phyloP scores from a whole-genome alignment of 2,888 invertebrate genomes.

The Diarsia rubi region DNA sequence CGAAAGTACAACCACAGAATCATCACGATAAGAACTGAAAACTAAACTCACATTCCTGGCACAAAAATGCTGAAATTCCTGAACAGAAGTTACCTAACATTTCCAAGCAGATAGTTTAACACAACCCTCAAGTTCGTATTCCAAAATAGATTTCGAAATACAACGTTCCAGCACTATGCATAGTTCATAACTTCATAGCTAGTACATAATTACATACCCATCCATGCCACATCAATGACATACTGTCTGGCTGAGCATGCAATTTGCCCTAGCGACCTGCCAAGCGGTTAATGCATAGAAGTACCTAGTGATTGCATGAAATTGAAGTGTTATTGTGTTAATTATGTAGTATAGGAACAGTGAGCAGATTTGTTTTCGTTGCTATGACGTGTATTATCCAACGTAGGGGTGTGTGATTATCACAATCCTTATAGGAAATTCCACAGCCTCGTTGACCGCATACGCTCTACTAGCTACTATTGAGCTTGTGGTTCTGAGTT shows the following conservation, averaged over 20 bases:
- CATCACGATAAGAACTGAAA: neutral
- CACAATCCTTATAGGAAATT: neutral
- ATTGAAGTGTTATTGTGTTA: conserved; percentile 30
- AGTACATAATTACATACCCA: neutral
- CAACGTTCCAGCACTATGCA: conserved; percentile 5
- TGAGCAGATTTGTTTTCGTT: conserved; percentile 22
- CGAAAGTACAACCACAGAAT: neutral
- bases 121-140: conserved; percentile 10
- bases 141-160: conserved; percentile 1
- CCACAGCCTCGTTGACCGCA: neutral
- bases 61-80: conserved; percentile 4
- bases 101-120: neutral
- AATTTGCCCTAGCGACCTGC: conserved; percentile 40
- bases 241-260: conserved; percentile 40
- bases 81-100: conserved; percentile 11
- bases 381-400: neutral
- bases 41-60: neutral
- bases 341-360: conserved; percentile 18
- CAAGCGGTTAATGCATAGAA: conserved; percentile 38
- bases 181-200: neutral
- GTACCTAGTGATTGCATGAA: conserved; percentile 52
- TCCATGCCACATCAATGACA: conserved; percentile 37
- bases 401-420: neutral
- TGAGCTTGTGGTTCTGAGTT: neutral
- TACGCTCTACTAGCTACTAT: too few relatives aligned